Evolutionary conservation across 2,113 vertebrate species (phyloP), one percentile per base, ranked within the genome.

Genomic region (Protobothrops flavoviridis): DNA sequence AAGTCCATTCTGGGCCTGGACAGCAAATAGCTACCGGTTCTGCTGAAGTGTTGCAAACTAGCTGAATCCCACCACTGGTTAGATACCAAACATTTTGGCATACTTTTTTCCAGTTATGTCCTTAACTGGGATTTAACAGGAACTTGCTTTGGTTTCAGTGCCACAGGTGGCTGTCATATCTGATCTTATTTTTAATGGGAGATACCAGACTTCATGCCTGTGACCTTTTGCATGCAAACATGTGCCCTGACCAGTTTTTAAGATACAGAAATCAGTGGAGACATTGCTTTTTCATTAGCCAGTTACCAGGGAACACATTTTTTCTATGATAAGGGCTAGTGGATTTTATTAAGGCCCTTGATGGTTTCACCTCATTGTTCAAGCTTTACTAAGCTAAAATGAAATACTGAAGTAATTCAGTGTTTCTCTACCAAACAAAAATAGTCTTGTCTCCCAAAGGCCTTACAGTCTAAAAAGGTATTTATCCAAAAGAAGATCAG

Each of bases 381-480:
- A 64, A 23, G n/a, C 45, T 92, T n/a, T 85, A 50, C 50, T 92
- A 57, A 61, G 45, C 45, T 39, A 12, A 87, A 88, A 88, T 17
- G 52, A 59, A 61, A 48, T 52, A 15, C 56, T 87, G 33, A 64
- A 64, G 26, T 69, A 61, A 87, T 92, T 92, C 53, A n/a, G 9
- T 45, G 12, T 92, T 89, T 45, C 26, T 90, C 85, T 50, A 90
- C 53, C 64, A 90, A 90, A 88, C 50, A 92, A n/a, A 89, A 59
- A 85, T 45, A 39, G 52, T 24, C 26, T 92, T 61, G 29, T 91
- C 59, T 4, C 55, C 93, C 5, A 93, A 95, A 94, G 33, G 90
- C 7, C 12, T 0, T 8, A 29, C 69, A n/a, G 20, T 5, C 64
- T 93, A 57, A 92, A 91, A 10, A 2, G 48, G 29, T 93, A 88